These are phyloP conservation scores for Tetrapedia diversipes DNA, from an alignment of 2,888 invertebrate genomes.

Conservation along the genomic window DNA sequence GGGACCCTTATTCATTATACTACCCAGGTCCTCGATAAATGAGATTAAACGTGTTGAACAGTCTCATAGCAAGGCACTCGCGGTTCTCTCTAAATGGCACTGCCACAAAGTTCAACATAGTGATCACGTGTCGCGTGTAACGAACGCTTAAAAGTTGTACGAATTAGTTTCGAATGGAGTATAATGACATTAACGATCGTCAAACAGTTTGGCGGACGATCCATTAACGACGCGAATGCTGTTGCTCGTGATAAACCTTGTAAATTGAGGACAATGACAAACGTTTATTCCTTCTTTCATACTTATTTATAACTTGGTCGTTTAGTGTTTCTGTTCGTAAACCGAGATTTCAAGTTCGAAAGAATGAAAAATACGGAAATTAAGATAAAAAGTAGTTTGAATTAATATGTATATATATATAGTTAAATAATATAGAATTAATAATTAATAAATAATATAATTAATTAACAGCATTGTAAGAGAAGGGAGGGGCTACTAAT, in stretches of 20 bases:
- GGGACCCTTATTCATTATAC: slow-evolving; percentile 13
- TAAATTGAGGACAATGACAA: too few species aligned
- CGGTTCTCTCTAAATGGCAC: neutral
- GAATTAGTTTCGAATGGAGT: slow-evolving; percentile 5
- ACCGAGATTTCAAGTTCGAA: too few species aligned
- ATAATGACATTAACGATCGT: neutral
- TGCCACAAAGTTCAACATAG: neutral
- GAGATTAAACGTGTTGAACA: slow-evolving; percentile 24
- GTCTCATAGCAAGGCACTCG: neutral
- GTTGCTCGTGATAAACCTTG: neutral
- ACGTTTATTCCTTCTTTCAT: too few species aligned
- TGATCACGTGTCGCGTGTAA: neutral
- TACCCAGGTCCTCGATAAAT: slow-evolving; percentile 6
- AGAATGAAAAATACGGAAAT: too few species aligned
- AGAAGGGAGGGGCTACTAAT: too few species aligned
- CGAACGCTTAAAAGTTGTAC: neutral
- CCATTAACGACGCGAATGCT: neutral
- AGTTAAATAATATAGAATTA: too few species aligned
- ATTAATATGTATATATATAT: too few species aligned
- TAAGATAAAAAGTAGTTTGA: too few species aligned
- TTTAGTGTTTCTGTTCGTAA: too few species aligned
- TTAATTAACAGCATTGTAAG: too few species aligned
- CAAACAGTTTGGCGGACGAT: neutral
- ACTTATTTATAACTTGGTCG: too few species aligned
- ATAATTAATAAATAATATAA: too few species aligned